Conservation (phyloP, 2,797 vertebrate genomes). For the Diplodus sargus region DNA sequence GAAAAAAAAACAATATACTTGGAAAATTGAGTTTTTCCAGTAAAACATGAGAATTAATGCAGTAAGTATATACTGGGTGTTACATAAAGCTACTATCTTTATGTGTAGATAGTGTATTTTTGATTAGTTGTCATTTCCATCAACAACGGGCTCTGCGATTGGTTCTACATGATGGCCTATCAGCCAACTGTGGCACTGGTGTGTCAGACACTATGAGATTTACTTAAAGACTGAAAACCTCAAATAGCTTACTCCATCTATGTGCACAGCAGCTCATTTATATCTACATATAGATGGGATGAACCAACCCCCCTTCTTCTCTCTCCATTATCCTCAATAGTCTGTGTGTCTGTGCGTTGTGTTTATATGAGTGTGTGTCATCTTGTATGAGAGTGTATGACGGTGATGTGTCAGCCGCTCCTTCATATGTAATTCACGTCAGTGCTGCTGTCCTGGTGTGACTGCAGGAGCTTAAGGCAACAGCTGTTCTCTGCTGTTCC, state of each 20-base stretch:
- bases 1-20: too few species aligned
- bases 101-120: not conserved
- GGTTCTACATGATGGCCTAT: too few species aligned
- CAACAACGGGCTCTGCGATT: too few species aligned
- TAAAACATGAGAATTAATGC: not conserved
- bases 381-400: conserved; percentile 40
- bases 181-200: too few species aligned
- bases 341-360: not conserved
- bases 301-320: not conserved
- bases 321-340: conserved; percentile 1
- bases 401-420: conserved; percentile 45
- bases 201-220: too few species aligned
- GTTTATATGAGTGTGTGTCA: conserved; percentile 29
- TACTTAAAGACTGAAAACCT: not conserved
- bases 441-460: conserved; percentile 55
- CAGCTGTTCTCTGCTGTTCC: conserved; percentile 63
- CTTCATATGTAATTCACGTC: conserved; percentile 66
- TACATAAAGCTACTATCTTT: not conserved
- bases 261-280: not conserved
- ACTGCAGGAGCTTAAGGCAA: conserved; percentile 67
- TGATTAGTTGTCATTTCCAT: too few species aligned
- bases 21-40: too few species aligned
- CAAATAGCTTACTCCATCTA: not conserved
- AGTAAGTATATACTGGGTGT: not conserved
- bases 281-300: not conserved